Evolutionary conservation across 2,113 vertebrate genomes (phyloP).

Genomic region (Psilopogon haemacephalus): DNA sequence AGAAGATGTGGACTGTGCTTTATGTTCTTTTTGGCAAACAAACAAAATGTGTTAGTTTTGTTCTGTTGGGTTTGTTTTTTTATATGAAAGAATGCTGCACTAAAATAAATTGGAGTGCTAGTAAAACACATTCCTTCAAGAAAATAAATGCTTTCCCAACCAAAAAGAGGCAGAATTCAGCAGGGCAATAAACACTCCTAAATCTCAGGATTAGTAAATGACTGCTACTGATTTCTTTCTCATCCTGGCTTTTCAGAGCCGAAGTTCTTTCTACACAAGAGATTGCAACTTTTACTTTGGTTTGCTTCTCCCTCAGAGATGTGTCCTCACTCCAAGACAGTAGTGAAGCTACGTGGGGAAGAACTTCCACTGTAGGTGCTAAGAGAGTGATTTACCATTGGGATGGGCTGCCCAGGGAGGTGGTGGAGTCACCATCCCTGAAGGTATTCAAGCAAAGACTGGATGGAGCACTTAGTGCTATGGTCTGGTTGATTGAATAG

Average conservation of each 20-base stretch:
- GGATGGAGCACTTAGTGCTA: too few species aligned
- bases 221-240: background rate
- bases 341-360: background rate
- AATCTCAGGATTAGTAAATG: background rate
- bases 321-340: background rate
- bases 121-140: background rate
- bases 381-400: too few species aligned
- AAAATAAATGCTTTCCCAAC: background rate
- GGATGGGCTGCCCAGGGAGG: too few species aligned
- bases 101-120: background rate
- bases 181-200: background rate
- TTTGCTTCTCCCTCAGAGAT: background rate
- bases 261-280: background rate
- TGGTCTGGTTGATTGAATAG: too few species aligned
- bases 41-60: background rate
- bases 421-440: too few species aligned
- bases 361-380: background rate
- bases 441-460: too few species aligned
- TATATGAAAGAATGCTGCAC: background rate
- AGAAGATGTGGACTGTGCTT: background rate
- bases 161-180: background rate
- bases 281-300: background rate
- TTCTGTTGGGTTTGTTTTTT: background rate
- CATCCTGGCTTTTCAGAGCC: background rate
- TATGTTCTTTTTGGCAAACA: background rate